These are phyloP conservation scores for Minunthozetes semirufus DNA, from an alignment of 2,888 invertebrate genomes.

Conservation along the genomic window DNA sequence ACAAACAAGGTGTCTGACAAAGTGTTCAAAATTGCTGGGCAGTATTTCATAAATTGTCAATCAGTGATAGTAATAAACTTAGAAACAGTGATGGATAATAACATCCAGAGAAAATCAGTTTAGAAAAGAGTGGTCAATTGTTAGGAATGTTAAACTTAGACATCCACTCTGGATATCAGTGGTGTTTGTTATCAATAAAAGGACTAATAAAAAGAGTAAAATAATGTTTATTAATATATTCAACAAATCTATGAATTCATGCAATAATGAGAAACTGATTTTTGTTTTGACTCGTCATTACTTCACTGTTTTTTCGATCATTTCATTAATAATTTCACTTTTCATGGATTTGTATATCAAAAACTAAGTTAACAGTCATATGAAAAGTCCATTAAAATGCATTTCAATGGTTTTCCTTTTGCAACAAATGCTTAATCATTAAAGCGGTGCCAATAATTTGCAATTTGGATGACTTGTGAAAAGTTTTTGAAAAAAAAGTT, in stretches of 20 bases:
- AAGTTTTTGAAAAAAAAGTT: neutral
- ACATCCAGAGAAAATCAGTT: too few relatives aligned
- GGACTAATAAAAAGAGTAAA: neutral
- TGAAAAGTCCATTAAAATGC: neutral
- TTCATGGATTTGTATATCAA: neutral
- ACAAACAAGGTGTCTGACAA: too few relatives aligned
- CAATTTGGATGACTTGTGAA: conserved; percentile 25
- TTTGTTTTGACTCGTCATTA: neutral
- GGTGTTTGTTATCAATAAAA: neutral
- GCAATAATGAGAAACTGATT: neutral
- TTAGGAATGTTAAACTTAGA: too few relatives aligned
- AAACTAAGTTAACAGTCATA: neutral
- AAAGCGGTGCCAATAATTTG: conserved; percentile 13
- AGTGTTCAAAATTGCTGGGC: too few relatives aligned
- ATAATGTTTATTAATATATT: neutral
- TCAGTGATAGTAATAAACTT: too few relatives aligned
- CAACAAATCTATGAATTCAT: neutral
- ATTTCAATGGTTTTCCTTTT: conserved; percentile 20
- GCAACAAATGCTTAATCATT: conserved; percentile 25
- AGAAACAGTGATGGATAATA: too few relatives aligned
- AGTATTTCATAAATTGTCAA: too few relatives aligned
- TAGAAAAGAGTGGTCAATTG: too few relatives aligned
- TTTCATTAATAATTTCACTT: conserved; percentile 20
- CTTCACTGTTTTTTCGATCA: neutral
- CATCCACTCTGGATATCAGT: neutral